A percentile compares a stretch with the other conserved stretches of the same genome.
These are phyloP conservation scores for Sparus aurata DNA, from an alignment of 2,797 vertebrate species.

Conservation along the genomic window DNA sequence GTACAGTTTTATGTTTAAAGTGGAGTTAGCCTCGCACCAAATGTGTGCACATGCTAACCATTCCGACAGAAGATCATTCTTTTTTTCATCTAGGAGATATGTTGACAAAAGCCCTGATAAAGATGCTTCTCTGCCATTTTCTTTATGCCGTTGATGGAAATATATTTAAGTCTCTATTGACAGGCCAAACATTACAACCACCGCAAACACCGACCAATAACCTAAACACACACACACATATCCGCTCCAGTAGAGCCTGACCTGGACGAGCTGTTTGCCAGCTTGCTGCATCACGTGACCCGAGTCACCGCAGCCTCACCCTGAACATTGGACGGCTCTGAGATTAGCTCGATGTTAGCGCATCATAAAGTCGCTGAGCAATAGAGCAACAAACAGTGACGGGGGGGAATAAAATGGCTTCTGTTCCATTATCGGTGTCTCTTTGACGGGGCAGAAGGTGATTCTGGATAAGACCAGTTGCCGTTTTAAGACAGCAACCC, in stretches of 20 bases:
- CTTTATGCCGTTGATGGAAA: slow-evolving; percentile 13
- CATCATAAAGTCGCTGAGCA: slow-evolving; percentile 66
- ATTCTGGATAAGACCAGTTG: background rate
- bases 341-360: slow-evolving; percentile 67
- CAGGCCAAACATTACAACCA: slow-evolving; percentile 35
- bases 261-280: slow-evolving; percentile 20
- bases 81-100: slow-evolving; percentile 1
- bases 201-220: slow-evolving; percentile 32
- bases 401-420: slow-evolving; percentile 12
- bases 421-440: background rate
- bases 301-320: slow-evolving; percentile 57
- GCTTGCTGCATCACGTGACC: slow-evolving; percentile 60
- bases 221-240: slow-evolving; percentile 15
- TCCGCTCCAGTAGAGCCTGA: background rate
- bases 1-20: background rate
- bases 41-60: background rate
- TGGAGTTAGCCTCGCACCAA: too few species aligned
- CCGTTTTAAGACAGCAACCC: background rate
- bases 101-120: slow-evolving; percentile 34
- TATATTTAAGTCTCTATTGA: slow-evolving; percentile 37
- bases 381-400: slow-evolving; percentile 23
- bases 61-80: background rate
- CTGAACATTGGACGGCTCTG: slow-evolving; percentile 79
- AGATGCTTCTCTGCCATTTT: background rate
- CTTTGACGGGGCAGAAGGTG: background rate